Conservation (phyloP, 2,888 invertebrate genomes). For the Altica lythri region DNA sequence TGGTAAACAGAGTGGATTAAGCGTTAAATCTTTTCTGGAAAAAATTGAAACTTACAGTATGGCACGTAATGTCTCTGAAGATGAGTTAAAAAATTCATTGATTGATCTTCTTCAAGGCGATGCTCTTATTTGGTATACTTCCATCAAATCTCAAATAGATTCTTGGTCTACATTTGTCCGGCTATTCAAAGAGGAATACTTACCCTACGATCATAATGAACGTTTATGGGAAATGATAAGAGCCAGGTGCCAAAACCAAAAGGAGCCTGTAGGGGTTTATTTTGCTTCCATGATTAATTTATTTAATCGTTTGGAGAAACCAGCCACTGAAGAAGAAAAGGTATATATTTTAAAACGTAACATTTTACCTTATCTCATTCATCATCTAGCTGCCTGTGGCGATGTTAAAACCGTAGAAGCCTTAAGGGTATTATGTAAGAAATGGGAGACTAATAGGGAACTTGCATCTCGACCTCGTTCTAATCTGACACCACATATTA, state of each 20-base stretch:
- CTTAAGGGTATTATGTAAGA: background rate
- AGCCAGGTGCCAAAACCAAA: conserved; percentile 3
- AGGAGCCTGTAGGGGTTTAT: conserved; percentile 8
- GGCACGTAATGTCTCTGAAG: background rate
- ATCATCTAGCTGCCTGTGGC: background rate
- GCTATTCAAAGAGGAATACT: conserved; percentile 3
- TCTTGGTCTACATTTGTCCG: no score
- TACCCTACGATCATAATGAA: conserved; percentile 11
- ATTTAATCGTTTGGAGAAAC: conserved; percentile 9
- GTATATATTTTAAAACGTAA: conserved; percentile 6
- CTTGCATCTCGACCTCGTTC: background rate
- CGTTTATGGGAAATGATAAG: conserved; percentile 4
- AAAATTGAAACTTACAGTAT: background rate
- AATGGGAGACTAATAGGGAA: background rate
- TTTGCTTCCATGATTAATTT: conserved; percentile 16
- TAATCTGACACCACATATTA: background rate
- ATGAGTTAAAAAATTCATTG: conserved; percentile 2
- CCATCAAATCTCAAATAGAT: conserved; percentile 7
- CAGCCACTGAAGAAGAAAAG: conserved; percentile 9
- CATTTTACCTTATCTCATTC: background rate
- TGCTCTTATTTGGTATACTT: conserved; percentile 11
- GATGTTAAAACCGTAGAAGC: background rate
- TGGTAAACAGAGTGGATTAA: background rate
- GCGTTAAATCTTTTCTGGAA: background rate
- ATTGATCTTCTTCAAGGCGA: background rate